A percentile compares a stretch with the other conserved stretches of the same genome.
phyloP scores from a whole-genome alignment of 2,113 vertebrate species.

The Formicarius rufipectus region DNA sequence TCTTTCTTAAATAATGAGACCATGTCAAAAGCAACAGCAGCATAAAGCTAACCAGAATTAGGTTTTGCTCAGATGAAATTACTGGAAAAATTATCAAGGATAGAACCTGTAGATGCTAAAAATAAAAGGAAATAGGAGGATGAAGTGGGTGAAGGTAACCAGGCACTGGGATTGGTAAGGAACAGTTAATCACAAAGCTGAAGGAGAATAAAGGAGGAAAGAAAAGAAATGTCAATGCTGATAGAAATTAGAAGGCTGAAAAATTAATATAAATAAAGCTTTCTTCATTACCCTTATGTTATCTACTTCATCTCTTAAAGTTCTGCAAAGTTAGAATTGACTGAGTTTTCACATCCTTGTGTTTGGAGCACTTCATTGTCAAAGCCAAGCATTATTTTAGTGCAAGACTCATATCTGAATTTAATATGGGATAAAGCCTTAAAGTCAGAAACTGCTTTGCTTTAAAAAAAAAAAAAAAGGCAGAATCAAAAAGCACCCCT shows the following conservation, averaged over 20 bases:
- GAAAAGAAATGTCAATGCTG: not conserved
- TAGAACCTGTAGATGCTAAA: conserved; percentile 17
- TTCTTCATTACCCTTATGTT: not conserved
- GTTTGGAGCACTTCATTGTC: not conserved
- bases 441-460: not conserved
- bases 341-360: not conserved
- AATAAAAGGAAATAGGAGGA: conserved; percentile 33
- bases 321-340: not conserved
- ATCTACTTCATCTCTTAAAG: not conserved
- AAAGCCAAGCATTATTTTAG: not conserved
- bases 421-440: not conserved
- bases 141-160: conserved; percentile 1
- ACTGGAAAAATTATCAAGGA: not conserved
- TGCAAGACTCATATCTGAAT: not conserved
- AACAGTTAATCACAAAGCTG: conserved; percentile 18
- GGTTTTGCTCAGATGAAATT: not conserved
- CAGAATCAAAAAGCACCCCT: not conserved
- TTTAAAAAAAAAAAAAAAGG: not conserved
- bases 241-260: not conserved
- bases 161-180: not conserved
- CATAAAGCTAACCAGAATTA: not conserved
- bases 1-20: not conserved
- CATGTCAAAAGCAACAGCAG: not conserved
- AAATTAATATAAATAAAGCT: not conserved
- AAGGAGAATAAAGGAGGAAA: not conserved